phyloP scores from a whole-genome alignment of 2,888 invertebrate genomes.

The Julus scanicus region DNA sequence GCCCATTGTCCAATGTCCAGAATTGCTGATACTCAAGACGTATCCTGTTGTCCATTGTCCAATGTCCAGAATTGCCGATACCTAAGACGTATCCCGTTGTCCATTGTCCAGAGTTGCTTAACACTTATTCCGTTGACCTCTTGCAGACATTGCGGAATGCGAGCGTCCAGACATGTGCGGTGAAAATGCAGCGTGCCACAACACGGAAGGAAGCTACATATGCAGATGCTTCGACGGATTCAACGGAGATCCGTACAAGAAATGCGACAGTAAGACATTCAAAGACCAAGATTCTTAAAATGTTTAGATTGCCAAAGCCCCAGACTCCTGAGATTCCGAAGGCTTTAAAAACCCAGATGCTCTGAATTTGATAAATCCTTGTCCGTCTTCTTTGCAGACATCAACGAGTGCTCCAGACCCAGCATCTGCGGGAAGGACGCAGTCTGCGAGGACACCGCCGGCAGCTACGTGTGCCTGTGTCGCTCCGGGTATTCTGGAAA shows the following conservation, averaged over 20 bases:
- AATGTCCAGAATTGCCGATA: background rate
- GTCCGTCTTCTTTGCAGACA: conserved; percentile 71
- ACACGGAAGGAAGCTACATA: conserved; percentile 61
- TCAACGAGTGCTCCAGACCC: conserved; percentile 86
- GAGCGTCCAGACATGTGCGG: conserved; percentile 60
- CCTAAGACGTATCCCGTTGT: background rate
- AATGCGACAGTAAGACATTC: conserved; percentile 54
- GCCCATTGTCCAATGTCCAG: too few species aligned
- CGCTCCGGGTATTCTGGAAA: conserved; percentile 84
- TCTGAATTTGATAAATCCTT: too few species aligned
- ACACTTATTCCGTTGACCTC: background rate
- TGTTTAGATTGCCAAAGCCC: too few species aligned
- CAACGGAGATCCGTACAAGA: conserved; percentile 58
- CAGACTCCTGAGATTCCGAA: too few species aligned
- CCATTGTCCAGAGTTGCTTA: background rate
- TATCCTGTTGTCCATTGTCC: background rate
- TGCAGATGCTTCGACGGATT: conserved; percentile 60
- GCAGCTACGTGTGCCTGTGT: conserved; percentile 85
- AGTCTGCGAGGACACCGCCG: conserved; percentile 81
- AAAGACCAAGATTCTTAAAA: background rate
- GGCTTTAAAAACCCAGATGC: too few species aligned
- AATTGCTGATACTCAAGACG: background rate
- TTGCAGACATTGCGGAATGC: conserved; percentile 62
- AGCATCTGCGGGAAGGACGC: conserved; percentile 85
- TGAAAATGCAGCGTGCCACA: conserved; percentile 61